phyloP scores from a whole-genome alignment of 2,888 invertebrate species.

The Torymus aiolomorphi region DNA sequence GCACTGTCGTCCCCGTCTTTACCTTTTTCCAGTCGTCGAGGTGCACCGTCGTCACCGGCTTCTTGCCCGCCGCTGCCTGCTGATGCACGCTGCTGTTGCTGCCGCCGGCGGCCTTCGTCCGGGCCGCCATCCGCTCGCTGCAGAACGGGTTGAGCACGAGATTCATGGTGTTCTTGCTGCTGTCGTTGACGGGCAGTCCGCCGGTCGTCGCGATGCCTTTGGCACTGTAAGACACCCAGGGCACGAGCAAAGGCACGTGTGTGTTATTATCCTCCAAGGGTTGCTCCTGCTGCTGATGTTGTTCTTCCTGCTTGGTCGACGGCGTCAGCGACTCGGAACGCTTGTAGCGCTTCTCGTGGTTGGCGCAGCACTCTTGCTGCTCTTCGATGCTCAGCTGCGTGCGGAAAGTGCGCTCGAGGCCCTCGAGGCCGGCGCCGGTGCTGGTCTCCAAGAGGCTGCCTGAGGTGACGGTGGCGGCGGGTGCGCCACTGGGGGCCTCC shows the following conservation, averaged over 20 bases:
- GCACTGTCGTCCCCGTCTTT: constrained; percentile 18
- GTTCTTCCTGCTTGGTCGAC: neutral
- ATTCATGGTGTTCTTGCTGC: constrained; percentile 22
- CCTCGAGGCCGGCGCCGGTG: constrained; percentile 58
- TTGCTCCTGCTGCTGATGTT: constrained; percentile 31
- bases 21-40: constrained; percentile 25
- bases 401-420: constrained; percentile 68
- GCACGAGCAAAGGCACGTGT: constrained; percentile 39
- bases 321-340: constrained; percentile 57
- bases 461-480: neutral
- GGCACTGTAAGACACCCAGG: constrained; percentile 47
- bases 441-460: constrained; percentile 4
- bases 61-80: neutral
- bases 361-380: constrained; percentile 38
- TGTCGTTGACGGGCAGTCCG: neutral
- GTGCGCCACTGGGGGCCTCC: constrained; percentile 52
- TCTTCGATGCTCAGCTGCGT: constrained; percentile 68
- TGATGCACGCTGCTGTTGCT: neutral
- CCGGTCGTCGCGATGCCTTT: constrained; percentile 20
- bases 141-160: constrained; percentile 53
- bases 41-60: neutral
- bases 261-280: constrained; percentile 4
- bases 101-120: neutral
- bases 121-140: constrained; percentile 3
- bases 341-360: constrained; percentile 69